Evolutionary conservation across 2,113 vertebrate species (phyloP).

Genomic region (Coptodon rendalli): DNA sequence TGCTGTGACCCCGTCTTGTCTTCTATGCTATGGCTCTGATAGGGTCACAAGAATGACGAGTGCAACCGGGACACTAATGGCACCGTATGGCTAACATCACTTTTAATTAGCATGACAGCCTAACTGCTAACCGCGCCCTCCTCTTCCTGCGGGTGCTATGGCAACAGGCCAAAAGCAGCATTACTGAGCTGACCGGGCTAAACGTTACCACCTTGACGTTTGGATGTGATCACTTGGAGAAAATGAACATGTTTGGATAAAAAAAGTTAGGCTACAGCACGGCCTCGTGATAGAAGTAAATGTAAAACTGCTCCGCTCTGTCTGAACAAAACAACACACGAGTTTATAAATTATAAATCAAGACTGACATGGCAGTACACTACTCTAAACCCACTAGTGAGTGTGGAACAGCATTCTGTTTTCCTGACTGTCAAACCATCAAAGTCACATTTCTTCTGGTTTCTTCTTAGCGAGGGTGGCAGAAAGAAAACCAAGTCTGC

Average conservation of each 20-base stretch:
- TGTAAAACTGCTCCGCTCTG: not conserved
- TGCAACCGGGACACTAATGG: slow-evolving; percentile 44
- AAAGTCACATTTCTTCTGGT: slow-evolving; percentile 37
- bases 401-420: slow-evolving; percentile 9
- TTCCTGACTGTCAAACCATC: slow-evolving; percentile 44
- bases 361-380: not conserved
- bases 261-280: not conserved
- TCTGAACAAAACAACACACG: not conserved
- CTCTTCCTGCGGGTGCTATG: slow-evolving; percentile 27
- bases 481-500: slow-evolving; percentile 21
- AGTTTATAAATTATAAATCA: slow-evolving; percentile 26
- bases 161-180: slow-evolving; percentile 27
- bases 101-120: slow-evolving; percentile 64
- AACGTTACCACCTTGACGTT: not conserved
- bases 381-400: not conserved
- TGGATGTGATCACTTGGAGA: not conserved
- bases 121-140: not conserved
- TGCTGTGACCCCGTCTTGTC: slow-evolving; percentile 10
- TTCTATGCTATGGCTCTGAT: not conserved
- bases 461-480: slow-evolving; percentile 6
- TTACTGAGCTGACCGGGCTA: slow-evolving; percentile 6
- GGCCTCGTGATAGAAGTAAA: not conserved
- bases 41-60: slow-evolving; percentile 29
- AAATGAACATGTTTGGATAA: not conserved
- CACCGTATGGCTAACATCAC: slow-evolving; percentile 50